Evolutionary conservation across 2,888 invertebrate genomes (phyloP).

Genomic region (Agrilus biguttatus): DNA sequence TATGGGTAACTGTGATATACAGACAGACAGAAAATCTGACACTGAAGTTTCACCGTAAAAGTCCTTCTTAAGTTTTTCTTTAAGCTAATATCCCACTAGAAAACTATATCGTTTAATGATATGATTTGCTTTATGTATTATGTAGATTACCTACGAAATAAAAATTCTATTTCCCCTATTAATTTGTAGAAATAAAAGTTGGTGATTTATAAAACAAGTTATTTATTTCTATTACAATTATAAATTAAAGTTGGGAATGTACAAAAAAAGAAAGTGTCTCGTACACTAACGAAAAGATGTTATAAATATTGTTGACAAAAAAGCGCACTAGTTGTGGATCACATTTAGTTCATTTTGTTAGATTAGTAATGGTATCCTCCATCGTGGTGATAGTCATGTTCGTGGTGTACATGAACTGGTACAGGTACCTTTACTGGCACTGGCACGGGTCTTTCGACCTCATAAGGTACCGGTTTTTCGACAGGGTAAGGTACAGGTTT

Average conservation of each 20-base stretch:
- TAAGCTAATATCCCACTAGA: too few species aligned
- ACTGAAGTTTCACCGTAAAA: too few species aligned
- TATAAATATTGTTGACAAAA: background rate
- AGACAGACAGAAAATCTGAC: too few species aligned
- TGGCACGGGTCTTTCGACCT: slow-evolving; percentile 15
- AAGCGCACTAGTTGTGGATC: background rate
- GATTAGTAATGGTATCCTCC: slow-evolving; percentile 1
- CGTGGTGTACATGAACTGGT: slow-evolving; percentile 25
- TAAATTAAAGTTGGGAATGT: background rate
- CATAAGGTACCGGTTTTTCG: slow-evolving; percentile 42
- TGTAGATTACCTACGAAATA: too few species aligned
- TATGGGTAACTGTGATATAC: too few species aligned
- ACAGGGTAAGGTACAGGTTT: slow-evolving; percentile 57
- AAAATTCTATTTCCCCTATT: too few species aligned
- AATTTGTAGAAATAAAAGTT: too few species aligned
- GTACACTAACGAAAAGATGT: slow-evolving; percentile 4
- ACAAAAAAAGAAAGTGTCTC: slow-evolving; percentile 2
- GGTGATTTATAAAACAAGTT: too few species aligned
- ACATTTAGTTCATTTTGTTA: background rate
- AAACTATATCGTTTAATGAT: too few species aligned
- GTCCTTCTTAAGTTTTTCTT: too few species aligned
- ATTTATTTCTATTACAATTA: background rate
- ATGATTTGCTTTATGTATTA: too few species aligned
- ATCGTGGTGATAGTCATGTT: slow-evolving; percentile 5
- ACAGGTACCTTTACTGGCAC: slow-evolving; percentile 46